Conservation (phyloP, 37 sponge, comb jelly and placozoan species). For the Aplysina aerophoba region DNA sequence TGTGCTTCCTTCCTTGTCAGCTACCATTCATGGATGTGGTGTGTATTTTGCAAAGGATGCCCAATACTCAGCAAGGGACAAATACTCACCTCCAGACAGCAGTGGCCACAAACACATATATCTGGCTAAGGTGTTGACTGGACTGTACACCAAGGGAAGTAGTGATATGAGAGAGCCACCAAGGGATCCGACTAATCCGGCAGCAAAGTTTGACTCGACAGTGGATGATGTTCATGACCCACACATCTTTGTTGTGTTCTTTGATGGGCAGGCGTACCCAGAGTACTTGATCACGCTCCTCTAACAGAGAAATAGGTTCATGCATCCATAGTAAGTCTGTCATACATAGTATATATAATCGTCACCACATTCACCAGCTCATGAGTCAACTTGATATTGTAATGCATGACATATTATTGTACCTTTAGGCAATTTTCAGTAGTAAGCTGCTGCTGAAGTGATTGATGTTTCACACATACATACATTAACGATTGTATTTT, state of each 20-base stretch:
- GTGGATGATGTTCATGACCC: slow-evolving; percentile 57
- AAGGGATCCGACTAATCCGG: slow-evolving; percentile 27
- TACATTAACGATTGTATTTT: no score
- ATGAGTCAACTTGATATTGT: no score
- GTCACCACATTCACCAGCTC: no score
- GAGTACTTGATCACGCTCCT: slow-evolving; percentile 56
- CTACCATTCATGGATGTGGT: slow-evolving; percentile 10
- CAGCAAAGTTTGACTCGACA: slow-evolving; percentile 39
- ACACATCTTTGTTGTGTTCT: slow-evolving; percentile 63
- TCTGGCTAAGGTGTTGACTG: slow-evolving; percentile 53
- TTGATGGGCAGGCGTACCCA: slow-evolving; percentile 70
- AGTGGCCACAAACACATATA: slow-evolving; percentile 57
- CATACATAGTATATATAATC: no score
- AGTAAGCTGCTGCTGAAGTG: no score
- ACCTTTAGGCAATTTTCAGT: no score
- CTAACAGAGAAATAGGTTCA: not conserved
- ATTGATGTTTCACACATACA: no score
- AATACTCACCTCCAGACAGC: slow-evolving; percentile 55
- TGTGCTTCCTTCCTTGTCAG: not conserved
- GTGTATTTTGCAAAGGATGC: slow-evolving; percentile 73
- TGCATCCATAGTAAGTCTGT: no score
- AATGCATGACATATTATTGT: no score
- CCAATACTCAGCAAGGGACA: slow-evolving; percentile 46
- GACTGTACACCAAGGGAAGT: slow-evolving; percentile 49
- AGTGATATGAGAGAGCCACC: slow-evolving; percentile 47